Evolutionary conservation across 30 jellyfish, hydroid and myxozoan genomes (phyloP), one percentile per base, ranked within the genome.

Genomic region (Hydractinia echinata): DNA sequence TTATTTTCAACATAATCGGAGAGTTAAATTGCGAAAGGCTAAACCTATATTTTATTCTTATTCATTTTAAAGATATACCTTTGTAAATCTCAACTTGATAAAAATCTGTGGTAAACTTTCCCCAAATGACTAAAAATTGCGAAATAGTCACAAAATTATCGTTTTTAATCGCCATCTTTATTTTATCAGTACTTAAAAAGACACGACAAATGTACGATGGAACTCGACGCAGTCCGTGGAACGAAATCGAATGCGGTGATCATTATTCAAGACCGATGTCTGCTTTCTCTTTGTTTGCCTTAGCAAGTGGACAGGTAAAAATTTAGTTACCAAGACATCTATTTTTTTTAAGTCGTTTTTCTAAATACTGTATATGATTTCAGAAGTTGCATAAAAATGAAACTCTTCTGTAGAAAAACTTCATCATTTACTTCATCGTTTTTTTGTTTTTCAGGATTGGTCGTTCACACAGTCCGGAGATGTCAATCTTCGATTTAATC

Each of bases 221-320:
- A 5, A 91, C 97, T 53, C 90, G 97, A 5, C 97, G 97, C 19
- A 91, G 97, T 61, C 97, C 97, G 0, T 91, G 97, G 97, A 91
- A 91, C 67, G 97, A 91, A 71, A 82, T 91, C 70, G 97, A 91
- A 91, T 91, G 97, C 51, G 97, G 97, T 18, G 97, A 91, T 62
- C 95, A 84, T 79, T 91, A 91, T 78, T 94, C 97, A 19, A 81
- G 97, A 14, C 90, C 97, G 16, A 85, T 91, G 97, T 86, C 96
- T 15, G 85, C 94, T 0, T 91, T 86, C 77, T 83, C 91, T 9
- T 87, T 87, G 79, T 76, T 91, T 14, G 91, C 79, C 61, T 77
- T 91, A 18, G 86, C 91, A 44, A 61, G 90, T 51, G 97, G 97
- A 49, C 97, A 91, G 95, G 97, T 91, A 83, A 39, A 13, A 11